Base-by-base conservation (phyloP, 2,113 vertebrate genomes). In the Elachura formosa region DNA sequence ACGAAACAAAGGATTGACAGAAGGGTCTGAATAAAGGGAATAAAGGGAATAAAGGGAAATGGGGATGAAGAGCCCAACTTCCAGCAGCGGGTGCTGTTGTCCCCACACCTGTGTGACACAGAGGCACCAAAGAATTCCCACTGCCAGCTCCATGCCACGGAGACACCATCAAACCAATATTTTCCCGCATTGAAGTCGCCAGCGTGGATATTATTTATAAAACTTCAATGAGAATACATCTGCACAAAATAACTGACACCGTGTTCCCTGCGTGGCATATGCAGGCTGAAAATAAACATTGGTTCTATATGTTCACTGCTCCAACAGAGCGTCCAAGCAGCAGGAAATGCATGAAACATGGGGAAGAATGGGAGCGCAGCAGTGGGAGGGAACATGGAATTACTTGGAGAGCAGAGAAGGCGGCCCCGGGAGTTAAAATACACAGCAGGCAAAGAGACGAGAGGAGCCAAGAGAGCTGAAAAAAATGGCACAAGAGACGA, bases 401-500 rank as follows among this genome's bases (percentile, higher is more conserved):
- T 11, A 33, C 96, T 96, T 56, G 94, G 93, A 96, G 95, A 96
- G 94, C 80, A 92, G 85, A 87, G 88, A 82, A 87, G 64, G 89
- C 88, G 93, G 89, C 90, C 92, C 85, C 5, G 83, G 76, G 92
- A 97, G 97, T 90, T 96, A 95, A 96, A 97, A 97, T 96, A 94
- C 94, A 75, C 91, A 95, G 93, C 89, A 91, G 91, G 96, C 87
- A 94, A 54, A 92, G 78, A 59, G 88, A 91, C 3, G 96, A 97
- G 97, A 90, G 96, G 87, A 94, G 94, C 94, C 95, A 96, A 97
- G 94, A 95, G 90, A 96, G 96, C 78, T 88, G 96, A 96, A 91
- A 92, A 96, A 96, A 96, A 97, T 96, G 96, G 97, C 97, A 97
- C 91, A 94, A 96, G 96, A 96, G 96, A 95, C 49, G 90, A 71